Evolutionary conservation across 2,113 vertebrate species (phyloP).

Genomic region (Pantherophis guttatus): DNA sequence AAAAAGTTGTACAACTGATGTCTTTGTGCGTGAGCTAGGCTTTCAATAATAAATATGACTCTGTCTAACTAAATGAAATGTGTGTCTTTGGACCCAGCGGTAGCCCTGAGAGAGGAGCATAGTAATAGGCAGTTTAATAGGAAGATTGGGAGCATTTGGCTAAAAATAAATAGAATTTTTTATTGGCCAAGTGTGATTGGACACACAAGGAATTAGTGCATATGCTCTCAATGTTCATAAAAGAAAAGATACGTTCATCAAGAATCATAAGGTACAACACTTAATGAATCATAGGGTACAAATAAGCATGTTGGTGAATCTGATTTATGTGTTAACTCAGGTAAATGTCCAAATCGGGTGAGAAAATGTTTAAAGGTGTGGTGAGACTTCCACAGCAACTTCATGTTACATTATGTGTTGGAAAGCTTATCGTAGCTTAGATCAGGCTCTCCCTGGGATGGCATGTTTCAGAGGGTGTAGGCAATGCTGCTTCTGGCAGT

Average conservation of each 20-base stretch:
- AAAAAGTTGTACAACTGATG: not conserved
- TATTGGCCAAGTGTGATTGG: too few species aligned
- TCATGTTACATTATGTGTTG: not conserved
- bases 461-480: conserved; percentile 19
- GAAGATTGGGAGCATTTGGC: not conserved
- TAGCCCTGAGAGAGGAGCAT: not conserved
- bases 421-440: conserved; percentile 1
- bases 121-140: not conserved
- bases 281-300: too few species aligned
- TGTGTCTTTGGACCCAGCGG: not conserved
- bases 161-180: not conserved
- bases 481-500: conserved; percentile 10
- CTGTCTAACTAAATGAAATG: not conserved
- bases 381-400: not conserved
- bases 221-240: too few species aligned
- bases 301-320: not conserved
- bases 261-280: too few species aligned
- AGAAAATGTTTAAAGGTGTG: not conserved
- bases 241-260: too few species aligned
- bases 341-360: not conserved
- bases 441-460: conserved; percentile 15
- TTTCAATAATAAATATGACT: not conserved
- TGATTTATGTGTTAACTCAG: not conserved
- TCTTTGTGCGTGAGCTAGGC: not conserved
- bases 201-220: too few species aligned